These are phyloP conservation scores for Pagetopsis macropterus DNA, from an alignment of 2,797 vertebrate genomes.

Conservation along the genomic window DNA sequence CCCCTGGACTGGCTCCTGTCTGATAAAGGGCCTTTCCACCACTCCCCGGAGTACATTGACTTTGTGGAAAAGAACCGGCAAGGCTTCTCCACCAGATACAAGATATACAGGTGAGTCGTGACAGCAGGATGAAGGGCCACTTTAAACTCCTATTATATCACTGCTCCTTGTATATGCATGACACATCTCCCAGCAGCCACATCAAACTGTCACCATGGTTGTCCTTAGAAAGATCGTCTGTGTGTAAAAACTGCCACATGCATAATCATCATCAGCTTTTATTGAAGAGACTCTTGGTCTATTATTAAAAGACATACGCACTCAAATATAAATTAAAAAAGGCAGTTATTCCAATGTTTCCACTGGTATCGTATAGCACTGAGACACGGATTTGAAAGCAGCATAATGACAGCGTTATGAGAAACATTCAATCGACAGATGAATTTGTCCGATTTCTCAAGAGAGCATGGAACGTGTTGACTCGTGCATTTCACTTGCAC, in stretches of 20 bases:
- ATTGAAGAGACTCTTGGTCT: too few species aligned
- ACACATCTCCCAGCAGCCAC: conserved; percentile 11
- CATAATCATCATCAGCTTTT: not conserved
- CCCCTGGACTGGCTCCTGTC: conserved; percentile 98
- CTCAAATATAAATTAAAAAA: too few species aligned
- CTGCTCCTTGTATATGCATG: conserved; percentile 9
- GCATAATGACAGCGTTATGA: too few species aligned
- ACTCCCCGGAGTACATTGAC: conserved; percentile 96
- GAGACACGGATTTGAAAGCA: too few species aligned
- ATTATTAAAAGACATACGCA: too few species aligned
- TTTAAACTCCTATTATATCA: conserved; percentile 6
- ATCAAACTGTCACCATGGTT: conserved; percentile 2
- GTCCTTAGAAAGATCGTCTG: conserved; percentile 12
- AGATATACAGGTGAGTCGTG: conserved; percentile 93
- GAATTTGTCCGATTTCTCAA: too few species aligned
- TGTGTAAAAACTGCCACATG: conserved; percentile 22
- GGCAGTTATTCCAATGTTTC: too few species aligned
- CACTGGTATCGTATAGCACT: too few species aligned
- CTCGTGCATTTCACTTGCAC: too few species aligned
- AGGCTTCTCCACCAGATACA: conserved; percentile 98
- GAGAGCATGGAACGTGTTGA: too few species aligned
- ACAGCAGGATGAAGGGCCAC: conserved; percentile 4
- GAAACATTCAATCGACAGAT: too few species aligned
- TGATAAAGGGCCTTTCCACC: conserved; percentile 98
- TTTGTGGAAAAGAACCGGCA: conserved; percentile 97